Percentiles rank a stretch among this genome's conserved stretches.
These are phyloP conservation scores for Artemia sp. DNA, from an alignment of 2,888 invertebrate genomes.

Conservation along the genomic window DNA sequence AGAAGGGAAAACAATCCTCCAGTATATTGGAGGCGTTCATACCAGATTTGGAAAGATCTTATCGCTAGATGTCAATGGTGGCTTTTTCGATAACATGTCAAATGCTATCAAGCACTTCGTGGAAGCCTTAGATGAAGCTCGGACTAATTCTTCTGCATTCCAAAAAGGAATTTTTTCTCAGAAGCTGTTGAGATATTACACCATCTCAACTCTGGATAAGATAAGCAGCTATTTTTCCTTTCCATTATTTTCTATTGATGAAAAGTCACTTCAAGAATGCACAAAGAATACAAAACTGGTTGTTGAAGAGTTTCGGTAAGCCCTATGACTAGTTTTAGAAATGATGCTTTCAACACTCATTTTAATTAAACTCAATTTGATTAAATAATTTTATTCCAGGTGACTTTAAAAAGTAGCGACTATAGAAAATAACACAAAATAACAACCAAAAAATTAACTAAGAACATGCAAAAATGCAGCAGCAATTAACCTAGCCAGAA, in stretches of 20 bases:
- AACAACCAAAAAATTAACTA: too few relatives aligned
- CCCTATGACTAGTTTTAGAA: not conserved
- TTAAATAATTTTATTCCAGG: too few relatives aligned
- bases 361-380: too few relatives aligned
- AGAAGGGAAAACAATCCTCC: constrained; percentile 6
- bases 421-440: too few relatives aligned
- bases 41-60: not conserved
- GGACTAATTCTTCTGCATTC: not conserved
- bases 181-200: not conserved
- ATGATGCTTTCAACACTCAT: too few relatives aligned
- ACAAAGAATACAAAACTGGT: not conserved
- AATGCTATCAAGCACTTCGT: not conserved
- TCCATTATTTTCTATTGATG: not conserved
- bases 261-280: not conserved
- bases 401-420: too few relatives aligned
- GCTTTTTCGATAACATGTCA: not conserved
- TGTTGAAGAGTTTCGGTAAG: constrained; percentile 8
- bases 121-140: not conserved
- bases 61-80: not conserved
- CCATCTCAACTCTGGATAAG: not conserved
- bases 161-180: constrained; percentile 8
- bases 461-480: too few relatives aligned
- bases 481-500: too few relatives aligned
- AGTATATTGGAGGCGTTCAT: not conserved
- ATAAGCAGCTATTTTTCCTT: not conserved